A percentile compares a stretch with the other conserved stretches of the same genome.
Evolutionary conservation across 2,113 vertebrate species (phyloP).

Genomic region (Alosa alosa): DNA sequence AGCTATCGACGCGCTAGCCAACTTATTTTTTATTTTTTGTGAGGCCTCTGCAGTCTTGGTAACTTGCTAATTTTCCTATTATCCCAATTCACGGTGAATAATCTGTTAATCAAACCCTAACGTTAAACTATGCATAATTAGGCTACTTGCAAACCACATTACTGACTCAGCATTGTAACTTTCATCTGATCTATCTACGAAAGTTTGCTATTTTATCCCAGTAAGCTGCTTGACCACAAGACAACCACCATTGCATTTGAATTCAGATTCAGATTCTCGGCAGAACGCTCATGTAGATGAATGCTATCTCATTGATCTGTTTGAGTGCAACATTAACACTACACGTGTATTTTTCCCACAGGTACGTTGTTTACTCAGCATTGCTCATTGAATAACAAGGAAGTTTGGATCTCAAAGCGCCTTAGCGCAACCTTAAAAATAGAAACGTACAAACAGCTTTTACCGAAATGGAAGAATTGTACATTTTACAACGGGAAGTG

Average conservation of each 20-base stretch:
- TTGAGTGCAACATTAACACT: neutral
- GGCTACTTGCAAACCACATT: too few species aligned
- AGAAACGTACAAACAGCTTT: neutral
- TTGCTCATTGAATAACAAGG: neutral
- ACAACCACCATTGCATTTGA: neutral
- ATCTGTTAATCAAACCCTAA: too few species aligned
- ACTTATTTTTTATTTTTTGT: too few species aligned
- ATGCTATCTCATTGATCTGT: neutral
- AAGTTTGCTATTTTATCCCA: neutral
- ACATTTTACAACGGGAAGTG: slow-evolving; percentile 85
- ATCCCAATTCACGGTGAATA: neutral
- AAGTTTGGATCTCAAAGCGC: neutral
- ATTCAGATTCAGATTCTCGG: neutral
- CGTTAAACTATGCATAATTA: too few species aligned
- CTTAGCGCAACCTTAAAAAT: neutral
- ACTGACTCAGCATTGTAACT: neutral
- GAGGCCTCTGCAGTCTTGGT: too few species aligned
- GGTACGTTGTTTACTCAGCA: neutral
- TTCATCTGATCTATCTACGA: neutral
- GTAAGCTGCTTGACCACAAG: too few species aligned
- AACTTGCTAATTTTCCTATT: neutral
- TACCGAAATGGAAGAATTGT: slow-evolving; percentile 72
- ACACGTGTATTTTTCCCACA: neutral
- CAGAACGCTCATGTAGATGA: neutral
- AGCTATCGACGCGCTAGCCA: too few species aligned